Percentiles rank a stretch among this genome's conserved stretches.
phyloP scores from a whole-genome alignment of 1,140 invertebrate genomes.

The Drosophila parabipectinata region DNA sequence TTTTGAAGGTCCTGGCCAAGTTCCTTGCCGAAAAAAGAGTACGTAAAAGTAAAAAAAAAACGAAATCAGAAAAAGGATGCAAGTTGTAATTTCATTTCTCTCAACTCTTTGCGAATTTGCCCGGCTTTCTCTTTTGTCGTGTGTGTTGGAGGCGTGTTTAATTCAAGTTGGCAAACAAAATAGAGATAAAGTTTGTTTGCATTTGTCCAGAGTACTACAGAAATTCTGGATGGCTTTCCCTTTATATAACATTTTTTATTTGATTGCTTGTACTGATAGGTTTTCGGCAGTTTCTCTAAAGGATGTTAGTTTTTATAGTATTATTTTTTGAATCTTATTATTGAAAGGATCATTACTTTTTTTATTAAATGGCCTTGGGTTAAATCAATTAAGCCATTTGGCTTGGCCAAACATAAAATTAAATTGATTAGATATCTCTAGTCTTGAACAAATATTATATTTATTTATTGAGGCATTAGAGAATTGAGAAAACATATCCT shows the following conservation, averaged over 20 bases:
- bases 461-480: not conserved
- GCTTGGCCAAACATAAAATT: not conserved
- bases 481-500: not conserved
- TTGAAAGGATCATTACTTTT: not conserved
- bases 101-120: conserved; percentile 48
- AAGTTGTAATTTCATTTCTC: conserved; percentile 77
- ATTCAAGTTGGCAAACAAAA: conserved; percentile 76
- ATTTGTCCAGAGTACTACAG: conserved; percentile 50
- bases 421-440: not conserved
- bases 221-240: conserved; percentile 43
- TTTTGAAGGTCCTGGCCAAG: conserved; percentile 50
- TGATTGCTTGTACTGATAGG: conserved; percentile 53
- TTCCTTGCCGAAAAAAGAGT: conserved; percentile 28
- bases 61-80: conserved; percentile 50
- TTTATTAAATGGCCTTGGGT: not conserved
- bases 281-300: not conserved
- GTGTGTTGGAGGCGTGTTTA: conserved; percentile 59
- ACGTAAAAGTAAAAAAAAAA: not conserved
- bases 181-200: conserved; percentile 79
- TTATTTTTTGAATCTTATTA: too few species aligned
- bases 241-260: conserved; percentile 67
- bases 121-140: conserved; percentile 26
- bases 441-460: not conserved
- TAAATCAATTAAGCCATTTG: not conserved
- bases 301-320: too few species aligned